Base-by-base conservation (phyloP, 2,113 vertebrate species). In the Lichenostomus cassidix region DNA sequence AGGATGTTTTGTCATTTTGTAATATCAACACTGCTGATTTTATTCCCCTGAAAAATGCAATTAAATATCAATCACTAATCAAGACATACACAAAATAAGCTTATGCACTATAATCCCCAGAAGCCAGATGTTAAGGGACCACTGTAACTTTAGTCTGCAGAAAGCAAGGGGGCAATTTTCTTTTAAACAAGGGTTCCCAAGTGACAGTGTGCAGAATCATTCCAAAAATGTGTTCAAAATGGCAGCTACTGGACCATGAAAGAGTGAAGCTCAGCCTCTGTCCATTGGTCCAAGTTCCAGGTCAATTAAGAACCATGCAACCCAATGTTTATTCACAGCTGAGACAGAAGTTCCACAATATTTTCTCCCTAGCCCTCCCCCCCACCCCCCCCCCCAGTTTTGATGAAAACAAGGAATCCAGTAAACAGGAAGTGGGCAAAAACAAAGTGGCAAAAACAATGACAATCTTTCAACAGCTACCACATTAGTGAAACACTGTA, bases 1-100 rank as follows among this genome's bases (percentile, higher is more conserved):
- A 95, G 99, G 99, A 95, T 99, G 99, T 98, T 99, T 99, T 98
- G 98, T 99, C 99, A 99, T 99, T 98, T 98, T 98, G 98, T 97
- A 97, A 97, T 97, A 98, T 95, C 98, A 98, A 97, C 95, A 79
- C 96, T 96, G 97, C 96, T 98, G 97, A 97, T 97, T 98, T 98
- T 98, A 97, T 97, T 98, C 95, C 98, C 98, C 98, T 98, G 98
- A 98, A 98, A 98, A 98, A 98, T 97, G 95, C 98, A 98, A 98
- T 98, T 98, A 97, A 94, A 97, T 96, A 97, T 95, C 87, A 97
- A 97, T 97, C 95, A 97, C 96, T 95, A 96, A 96, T 96, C 86
- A 97, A 94, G 88, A 95, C 85, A 96, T 55, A 96, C 8, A 97
- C 83, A 97, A 96, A 88, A 87, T 78, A 94, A 96, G 71, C 88